These are phyloP conservation scores for Prosopocoilus inquinatus DNA, from an alignment of 2,888 invertebrate species.

Conservation along the genomic window DNA sequence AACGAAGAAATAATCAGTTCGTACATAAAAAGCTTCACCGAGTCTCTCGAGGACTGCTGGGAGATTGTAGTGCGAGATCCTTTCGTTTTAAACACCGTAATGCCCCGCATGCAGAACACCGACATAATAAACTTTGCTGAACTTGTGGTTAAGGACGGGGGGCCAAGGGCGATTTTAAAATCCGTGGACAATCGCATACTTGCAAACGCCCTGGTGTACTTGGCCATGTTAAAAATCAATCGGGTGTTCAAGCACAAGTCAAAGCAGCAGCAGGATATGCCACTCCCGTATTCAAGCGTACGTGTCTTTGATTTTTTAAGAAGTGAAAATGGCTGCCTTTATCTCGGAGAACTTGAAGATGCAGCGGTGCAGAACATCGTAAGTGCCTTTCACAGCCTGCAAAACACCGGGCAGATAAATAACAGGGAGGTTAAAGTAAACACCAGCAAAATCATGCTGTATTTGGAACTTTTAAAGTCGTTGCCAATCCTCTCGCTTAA, in stretches of 20 bases:
- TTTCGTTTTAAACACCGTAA: constrained; percentile 36
- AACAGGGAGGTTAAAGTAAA: constrained; percentile 20
- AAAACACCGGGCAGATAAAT: background rate
- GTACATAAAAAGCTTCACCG: constrained; percentile 32
- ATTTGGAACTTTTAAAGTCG: constrained; percentile 34
- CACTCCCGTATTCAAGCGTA: background rate
- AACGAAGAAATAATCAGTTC: constrained; percentile 35
- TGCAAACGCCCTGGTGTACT: constrained; percentile 9
- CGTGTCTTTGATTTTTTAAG: no score
- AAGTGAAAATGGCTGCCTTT: background rate
- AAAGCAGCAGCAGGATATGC: background rate
- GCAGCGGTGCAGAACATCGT: background rate
- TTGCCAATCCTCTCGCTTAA: constrained; percentile 37
- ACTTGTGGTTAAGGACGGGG: constrained; percentile 22
- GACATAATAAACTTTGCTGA: constrained; percentile 22
- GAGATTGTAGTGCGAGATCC: constrained; percentile 38
- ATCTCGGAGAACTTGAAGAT: constrained; percentile 4
- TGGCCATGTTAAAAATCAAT: constrained; percentile 36
- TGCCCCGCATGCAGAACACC: constrained; percentile 35
- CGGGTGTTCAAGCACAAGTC: constrained; percentile 32
- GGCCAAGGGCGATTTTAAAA: background rate
- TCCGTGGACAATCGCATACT: background rate
- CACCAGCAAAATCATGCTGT: constrained; percentile 22
- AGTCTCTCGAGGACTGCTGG: constrained; percentile 37
- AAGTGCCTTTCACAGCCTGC: background rate